A percentile compares a stretch with the other conserved stretches of the same genome.
Evolutionary conservation across 2,113 vertebrate species (phyloP).

Genomic region (Gavia stellata): DNA sequence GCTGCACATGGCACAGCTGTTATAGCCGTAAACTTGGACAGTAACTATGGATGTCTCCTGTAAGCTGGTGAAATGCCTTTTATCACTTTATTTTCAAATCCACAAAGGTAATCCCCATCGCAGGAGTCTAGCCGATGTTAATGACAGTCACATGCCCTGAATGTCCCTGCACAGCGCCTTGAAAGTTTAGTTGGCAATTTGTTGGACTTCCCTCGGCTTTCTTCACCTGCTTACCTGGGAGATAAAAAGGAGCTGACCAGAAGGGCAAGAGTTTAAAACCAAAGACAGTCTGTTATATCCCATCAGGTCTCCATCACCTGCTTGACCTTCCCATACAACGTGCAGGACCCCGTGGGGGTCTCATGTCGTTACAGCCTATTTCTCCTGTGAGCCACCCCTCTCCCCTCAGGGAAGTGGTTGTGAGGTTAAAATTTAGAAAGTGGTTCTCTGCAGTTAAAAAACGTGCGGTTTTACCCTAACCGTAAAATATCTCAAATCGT

Average conservation of each 20-base stretch:
- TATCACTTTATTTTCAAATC: not conserved
- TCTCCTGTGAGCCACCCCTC: not conserved
- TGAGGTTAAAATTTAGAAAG: constrained; percentile 63
- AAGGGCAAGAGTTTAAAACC: not conserved
- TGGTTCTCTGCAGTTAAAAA: constrained; percentile 59
- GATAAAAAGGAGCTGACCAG: not conserved
- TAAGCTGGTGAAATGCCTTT: not conserved
- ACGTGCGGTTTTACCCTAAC: constrained; percentile 71
- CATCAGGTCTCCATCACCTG: not conserved
- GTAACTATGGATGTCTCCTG: not conserved
- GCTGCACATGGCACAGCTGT: not conserved
- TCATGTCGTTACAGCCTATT: not conserved
- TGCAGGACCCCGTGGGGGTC: not conserved
- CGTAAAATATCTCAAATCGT: constrained; percentile 67
- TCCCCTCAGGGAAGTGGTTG: constrained; percentile 18
- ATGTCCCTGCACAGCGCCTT: fast-evolving
- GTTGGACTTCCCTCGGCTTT: not conserved
- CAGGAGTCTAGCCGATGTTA: not conserved
- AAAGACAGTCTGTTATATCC: not conserved
- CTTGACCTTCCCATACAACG: not conserved
- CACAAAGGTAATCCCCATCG: not conserved
- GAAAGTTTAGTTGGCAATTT: not conserved
- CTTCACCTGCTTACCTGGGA: not conserved
- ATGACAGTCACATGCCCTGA: not conserved
- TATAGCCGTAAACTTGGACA: fast-evolving